These are phyloP conservation scores for Petrocephalus schoutedeni DNA, from an alignment of 2,797 vertebrate species.

Conservation along the genomic window DNA sequence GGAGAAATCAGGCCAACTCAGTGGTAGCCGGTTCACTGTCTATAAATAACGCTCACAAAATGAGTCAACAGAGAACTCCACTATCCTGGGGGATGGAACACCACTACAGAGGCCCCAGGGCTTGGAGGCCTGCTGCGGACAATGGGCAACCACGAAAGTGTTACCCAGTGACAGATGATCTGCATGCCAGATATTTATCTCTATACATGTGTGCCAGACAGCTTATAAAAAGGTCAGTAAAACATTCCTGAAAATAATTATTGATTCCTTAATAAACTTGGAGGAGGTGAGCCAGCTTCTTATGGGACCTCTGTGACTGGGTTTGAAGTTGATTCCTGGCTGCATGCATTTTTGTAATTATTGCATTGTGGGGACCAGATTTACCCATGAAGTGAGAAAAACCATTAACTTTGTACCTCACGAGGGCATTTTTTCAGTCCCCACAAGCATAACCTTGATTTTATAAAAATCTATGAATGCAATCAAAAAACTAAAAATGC, in stretches of 20 bases:
- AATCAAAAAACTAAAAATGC: too few relatives aligned
- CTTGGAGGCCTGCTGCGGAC: background rate
- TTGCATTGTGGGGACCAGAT: background rate
- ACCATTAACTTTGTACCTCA: too few relatives aligned
- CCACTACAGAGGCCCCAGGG: background rate
- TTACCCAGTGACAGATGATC: background rate
- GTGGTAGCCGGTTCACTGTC: background rate
- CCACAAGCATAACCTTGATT: too few relatives aligned
- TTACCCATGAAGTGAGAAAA: too few relatives aligned
- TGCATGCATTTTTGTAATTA: background rate
- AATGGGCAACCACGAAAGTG: background rate
- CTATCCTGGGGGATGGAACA: background rate
- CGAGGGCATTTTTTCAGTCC: too few relatives aligned
- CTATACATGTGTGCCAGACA: background rate
- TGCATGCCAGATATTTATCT: background rate
- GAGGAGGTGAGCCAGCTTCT: background rate
- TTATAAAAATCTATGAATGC: too few relatives aligned
- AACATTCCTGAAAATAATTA: conserved; percentile 5
- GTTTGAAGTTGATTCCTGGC: background rate
- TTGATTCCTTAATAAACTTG: background rate
- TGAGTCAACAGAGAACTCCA: conserved; percentile 14
- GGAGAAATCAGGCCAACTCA: conserved; percentile 21
- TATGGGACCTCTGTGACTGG: background rate
- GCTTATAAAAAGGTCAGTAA: background rate
- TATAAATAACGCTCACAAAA: conserved; percentile 27